phyloP scores from a whole-genome alignment of 1,140 invertebrate genomes.

The Cyclargus thomasi region DNA sequence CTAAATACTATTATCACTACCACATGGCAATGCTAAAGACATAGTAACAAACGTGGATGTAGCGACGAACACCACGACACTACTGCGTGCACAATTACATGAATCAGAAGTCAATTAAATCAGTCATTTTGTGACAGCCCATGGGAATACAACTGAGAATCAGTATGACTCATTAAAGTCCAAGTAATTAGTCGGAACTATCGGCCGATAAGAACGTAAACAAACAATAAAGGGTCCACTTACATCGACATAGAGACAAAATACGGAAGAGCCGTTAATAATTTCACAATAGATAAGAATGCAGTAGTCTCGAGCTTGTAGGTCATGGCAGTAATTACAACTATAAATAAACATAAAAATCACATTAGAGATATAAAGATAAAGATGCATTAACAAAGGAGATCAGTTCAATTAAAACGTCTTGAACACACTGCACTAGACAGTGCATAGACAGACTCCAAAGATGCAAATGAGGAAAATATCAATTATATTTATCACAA shows the following conservation, averaged over 20 bases:
- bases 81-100: neutral
- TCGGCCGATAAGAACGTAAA: conserved; percentile 3
- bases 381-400: neutral
- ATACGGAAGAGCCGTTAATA: neutral
- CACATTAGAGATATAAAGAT: neutral
- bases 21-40: neutral
- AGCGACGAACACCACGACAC: neutral
- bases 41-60: neutral
- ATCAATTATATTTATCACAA: too few relatives aligned
- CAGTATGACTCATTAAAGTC: too few relatives aligned
- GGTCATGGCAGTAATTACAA: neutral
- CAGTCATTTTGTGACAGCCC: neutral
- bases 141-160: too few relatives aligned
- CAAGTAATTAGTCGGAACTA: too few relatives aligned
- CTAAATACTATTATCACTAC: neutral
- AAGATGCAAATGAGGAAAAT: too few relatives aligned
- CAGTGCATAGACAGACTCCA: too few relatives aligned
- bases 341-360: neutral
- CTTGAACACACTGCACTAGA: neutral
- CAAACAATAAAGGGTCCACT: neutral
- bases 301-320: neutral
- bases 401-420: neutral
- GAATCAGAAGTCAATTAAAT: neutral
- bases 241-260: neutral
- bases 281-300: neutral